Evolutionary conservation across 2,113 vertebrate genomes (phyloP).

Genomic region (Ochotona curzoniae): DNA sequence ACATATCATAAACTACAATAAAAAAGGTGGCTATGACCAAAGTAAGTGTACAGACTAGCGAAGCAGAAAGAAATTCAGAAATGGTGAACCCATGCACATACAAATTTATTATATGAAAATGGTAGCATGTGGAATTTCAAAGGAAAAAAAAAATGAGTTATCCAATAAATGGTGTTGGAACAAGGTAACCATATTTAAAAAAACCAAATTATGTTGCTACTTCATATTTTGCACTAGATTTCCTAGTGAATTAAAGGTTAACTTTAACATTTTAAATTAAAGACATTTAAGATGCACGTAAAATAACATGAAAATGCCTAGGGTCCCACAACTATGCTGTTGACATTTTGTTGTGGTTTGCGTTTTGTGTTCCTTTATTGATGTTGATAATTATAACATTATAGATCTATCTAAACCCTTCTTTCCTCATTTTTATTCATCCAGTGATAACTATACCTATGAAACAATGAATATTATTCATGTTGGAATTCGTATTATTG

Average conservation of each 20-base stretch:
- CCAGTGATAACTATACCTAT: not conserved
- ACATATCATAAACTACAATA: not conserved
- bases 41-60: not conserved
- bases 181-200: not conserved
- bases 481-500: slow-evolving; percentile 29
- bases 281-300: not conserved
- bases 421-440: not conserved
- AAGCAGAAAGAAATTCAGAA: slow-evolving; percentile 1
- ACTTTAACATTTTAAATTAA: slow-evolving; percentile 28
- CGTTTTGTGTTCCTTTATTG: not conserved
- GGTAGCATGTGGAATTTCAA: slow-evolving; percentile 33
- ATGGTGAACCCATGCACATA: not conserved
- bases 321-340: not conserved
- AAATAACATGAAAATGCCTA: slow-evolving; percentile 1
- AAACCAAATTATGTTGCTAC: not conserved
- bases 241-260: slow-evolving; percentile 1
- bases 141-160: not conserved
- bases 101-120: slow-evolving; percentile 3
- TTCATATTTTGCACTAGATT: not conserved
- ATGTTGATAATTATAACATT: slow-evolving; percentile 22
- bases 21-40: not conserved
- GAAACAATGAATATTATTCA: not conserved
- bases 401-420: not conserved
- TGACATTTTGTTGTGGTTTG: not conserved
- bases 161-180: not conserved